These are phyloP conservation scores for Dromas ardeola DNA, from an alignment of 2,113 vertebrate species.

Conservation along the genomic window DNA sequence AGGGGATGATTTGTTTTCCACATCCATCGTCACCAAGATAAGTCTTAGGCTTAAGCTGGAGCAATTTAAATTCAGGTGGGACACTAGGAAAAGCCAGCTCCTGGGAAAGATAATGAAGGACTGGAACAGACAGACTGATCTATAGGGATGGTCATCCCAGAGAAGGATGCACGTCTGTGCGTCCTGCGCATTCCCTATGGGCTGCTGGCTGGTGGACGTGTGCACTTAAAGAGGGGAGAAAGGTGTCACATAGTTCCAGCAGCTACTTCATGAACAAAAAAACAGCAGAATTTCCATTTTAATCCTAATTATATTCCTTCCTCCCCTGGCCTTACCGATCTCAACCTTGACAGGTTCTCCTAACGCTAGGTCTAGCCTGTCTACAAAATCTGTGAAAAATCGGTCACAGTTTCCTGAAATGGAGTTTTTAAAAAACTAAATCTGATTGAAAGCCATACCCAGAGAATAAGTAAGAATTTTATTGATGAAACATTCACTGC, in stretches of 20 bases:
- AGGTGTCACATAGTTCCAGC: background rate
- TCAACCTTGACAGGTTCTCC: background rate
- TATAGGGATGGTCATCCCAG: background rate
- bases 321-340: background rate
- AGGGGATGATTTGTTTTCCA: background rate
- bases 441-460: background rate
- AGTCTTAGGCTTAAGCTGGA: background rate
- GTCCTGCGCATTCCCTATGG: accelerated
- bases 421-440: background rate
- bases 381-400: background rate
- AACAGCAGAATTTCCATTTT: background rate
- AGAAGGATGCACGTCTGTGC: background rate
- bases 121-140: background rate
- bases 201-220: background rate
- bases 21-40: background rate
- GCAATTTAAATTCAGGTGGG: background rate
- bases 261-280: background rate
- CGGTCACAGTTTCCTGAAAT: background rate
- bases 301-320: background rate
- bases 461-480: background rate
- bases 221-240: background rate
- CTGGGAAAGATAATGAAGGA: background rate
- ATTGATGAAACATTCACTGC: background rate
- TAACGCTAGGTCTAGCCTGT: background rate
- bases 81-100: background rate